Percentiles rank a stretch among this genome's conserved stretches.
Conservation (phyloP, 2,888 invertebrate species). For the Ormyrus thymus region DNA sequence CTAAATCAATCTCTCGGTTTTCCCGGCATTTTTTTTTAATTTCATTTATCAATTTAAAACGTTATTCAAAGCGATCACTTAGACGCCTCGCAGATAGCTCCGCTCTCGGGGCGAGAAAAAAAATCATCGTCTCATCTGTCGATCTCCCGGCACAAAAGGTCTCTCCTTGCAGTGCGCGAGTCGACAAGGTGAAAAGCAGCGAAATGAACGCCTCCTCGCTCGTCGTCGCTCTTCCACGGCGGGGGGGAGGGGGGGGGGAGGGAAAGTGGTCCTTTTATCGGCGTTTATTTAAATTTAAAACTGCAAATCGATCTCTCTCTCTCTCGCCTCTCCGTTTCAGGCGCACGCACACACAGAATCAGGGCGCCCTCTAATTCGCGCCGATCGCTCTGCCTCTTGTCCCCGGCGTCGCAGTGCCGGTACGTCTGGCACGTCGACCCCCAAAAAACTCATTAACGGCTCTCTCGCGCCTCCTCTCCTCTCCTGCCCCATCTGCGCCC, state of each 20-base stretch:
- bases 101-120: background rate
- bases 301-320: slow-evolving; percentile 67
- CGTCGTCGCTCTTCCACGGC: background rate
- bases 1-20: too few species aligned
- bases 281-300: slow-evolving; percentile 73
- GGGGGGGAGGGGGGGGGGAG: background rate
- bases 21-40: too few species aligned
- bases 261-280: slow-evolving; percentile 54
- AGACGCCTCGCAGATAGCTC: too few species aligned
- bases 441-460: slow-evolving; percentile 74
- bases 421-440: slow-evolving; percentile 68
- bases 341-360: too few species aligned
- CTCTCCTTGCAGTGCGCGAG: background rate
- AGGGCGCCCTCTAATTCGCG: slow-evolving; percentile 64
- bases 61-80: too few species aligned
- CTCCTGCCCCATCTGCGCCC: background rate
- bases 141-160: slow-evolving; percentile 24
- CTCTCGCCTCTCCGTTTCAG: slow-evolving; percentile 37
- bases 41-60: too few species aligned
- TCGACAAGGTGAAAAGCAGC: background rate
- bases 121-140: slow-evolving; percentile 9
- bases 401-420: slow-evolving; percentile 43
- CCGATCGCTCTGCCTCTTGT: slow-evolving; percentile 61
- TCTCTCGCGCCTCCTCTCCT: slow-evolving; percentile 57
- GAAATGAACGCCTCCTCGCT: slow-evolving; percentile 28